A percentile compares a stretch with the other conserved stretches of the same genome.
These are phyloP conservation scores for Periophthalmodon schlosseri DNA, from an alignment of 2,113 vertebrate species.

Conservation along the genomic window DNA sequence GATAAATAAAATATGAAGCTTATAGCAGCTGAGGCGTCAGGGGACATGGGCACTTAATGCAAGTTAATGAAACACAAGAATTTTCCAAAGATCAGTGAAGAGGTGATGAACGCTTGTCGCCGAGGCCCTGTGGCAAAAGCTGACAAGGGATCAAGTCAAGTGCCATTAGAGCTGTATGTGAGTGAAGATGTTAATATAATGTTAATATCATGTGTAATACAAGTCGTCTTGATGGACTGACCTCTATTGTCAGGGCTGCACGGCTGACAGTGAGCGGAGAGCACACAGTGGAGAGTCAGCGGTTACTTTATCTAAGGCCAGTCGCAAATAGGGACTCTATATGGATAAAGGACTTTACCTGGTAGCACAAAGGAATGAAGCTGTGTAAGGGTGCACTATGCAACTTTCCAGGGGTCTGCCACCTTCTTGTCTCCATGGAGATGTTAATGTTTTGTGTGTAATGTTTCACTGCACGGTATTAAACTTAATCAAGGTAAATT, in stretches of 20 bases:
- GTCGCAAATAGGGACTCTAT: too few species aligned
- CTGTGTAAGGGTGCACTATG: background rate
- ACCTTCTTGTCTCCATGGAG: too few species aligned
- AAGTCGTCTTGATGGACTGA: background rate
- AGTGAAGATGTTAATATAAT: conserved; percentile 49
- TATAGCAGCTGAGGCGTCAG: conserved; percentile 63
- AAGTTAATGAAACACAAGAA: conserved; percentile 74
- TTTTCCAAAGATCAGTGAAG: conserved; percentile 65
- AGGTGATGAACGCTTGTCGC: conserved; percentile 52
- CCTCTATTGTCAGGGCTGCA: background rate
- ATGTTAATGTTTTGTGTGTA: too few species aligned
- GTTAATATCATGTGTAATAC: conserved; percentile 31
- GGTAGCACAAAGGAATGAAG: too few species aligned
- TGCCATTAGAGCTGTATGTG: conserved; percentile 48
- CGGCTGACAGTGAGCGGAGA: background rate
- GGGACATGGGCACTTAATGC: conserved; percentile 73
- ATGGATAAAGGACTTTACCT: background rate
- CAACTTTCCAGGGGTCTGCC: too few species aligned
- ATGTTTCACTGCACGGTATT: too few species aligned
- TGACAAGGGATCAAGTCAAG: conserved; percentile 66
- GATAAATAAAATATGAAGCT: conserved; percentile 81
- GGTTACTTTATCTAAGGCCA: background rate
- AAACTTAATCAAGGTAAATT: too few species aligned
- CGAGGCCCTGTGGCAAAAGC: conserved; percentile 63
- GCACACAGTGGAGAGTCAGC: conserved; percentile 40